A percentile compares a stretch with the other conserved stretches of the same genome.
phyloP scores from a whole-genome alignment of 1,140 invertebrate species.

The Lepidotrigona ventralis region DNA sequence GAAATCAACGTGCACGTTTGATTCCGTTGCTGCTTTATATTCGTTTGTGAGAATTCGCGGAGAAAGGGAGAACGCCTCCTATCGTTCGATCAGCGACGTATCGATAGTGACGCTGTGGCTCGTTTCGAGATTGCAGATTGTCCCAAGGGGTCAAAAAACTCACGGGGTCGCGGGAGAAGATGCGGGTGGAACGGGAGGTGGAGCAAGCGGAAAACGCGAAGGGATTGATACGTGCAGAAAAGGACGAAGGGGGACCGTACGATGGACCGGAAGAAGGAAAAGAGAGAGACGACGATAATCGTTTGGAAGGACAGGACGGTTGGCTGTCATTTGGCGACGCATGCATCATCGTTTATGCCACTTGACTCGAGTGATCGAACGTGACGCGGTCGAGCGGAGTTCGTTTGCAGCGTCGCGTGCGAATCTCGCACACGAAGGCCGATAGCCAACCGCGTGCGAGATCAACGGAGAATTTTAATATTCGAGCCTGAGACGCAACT shows the following conservation, averaged over 20 bases:
- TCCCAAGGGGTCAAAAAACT: constrained; percentile 62
- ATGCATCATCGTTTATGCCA: constrained; percentile 67
- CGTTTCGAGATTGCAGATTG: constrained; percentile 58
- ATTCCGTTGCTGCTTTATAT: constrained; percentile 54
- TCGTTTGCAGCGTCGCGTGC: constrained; percentile 36
- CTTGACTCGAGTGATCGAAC: constrained; percentile 63
- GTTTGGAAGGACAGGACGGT: constrained; percentile 35
- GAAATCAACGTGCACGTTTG: constrained; percentile 37
- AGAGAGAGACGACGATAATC: constrained; percentile 47
- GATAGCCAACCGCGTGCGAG: constrained; percentile 1
- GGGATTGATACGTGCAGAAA: neutral
- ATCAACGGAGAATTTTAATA: constrained; percentile 62
- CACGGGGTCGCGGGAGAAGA: constrained; percentile 13
- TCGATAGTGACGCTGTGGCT: constrained; percentile 51
- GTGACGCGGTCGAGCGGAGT: constrained; percentile 54
- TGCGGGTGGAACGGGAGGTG: neutral
- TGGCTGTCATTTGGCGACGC: constrained; percentile 63
- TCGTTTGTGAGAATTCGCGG: constrained; percentile 55
- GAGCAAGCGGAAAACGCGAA: neutral
- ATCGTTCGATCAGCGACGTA: constrained; percentile 54
- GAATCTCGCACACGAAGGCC: constrained; percentile 8
- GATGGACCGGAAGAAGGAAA: neutral
- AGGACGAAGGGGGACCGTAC: neutral
- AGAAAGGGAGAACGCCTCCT: constrained; percentile 12
- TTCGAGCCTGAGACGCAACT: constrained; percentile 21